These are phyloP conservation scores for Pseudanteris insignis DNA, from an alignment of 2,888 invertebrate species.

Conservation along the genomic window DNA sequence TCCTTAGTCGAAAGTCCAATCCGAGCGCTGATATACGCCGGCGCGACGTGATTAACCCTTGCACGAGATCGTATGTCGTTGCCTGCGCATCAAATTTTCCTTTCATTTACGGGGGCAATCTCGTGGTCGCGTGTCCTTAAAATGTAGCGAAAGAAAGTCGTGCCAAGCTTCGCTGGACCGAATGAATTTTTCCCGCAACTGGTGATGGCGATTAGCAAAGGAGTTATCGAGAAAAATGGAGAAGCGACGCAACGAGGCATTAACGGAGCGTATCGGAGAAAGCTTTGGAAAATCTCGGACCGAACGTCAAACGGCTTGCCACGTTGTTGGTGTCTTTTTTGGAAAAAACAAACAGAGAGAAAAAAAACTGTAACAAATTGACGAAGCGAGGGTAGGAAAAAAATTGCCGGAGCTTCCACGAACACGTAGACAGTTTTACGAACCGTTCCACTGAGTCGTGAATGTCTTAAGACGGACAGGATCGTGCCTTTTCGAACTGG, in stretches of 20 bases:
- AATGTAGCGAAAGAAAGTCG: slow-evolving; percentile 53
- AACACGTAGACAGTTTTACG: slow-evolving; percentile 5
- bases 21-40: slow-evolving; percentile 16
- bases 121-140: slow-evolving; percentile 44
- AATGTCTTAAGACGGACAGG: slow-evolving; percentile 9
- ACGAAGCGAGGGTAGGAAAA: slow-evolving; percentile 14
- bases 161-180: slow-evolving; percentile 46
- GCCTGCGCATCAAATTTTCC: slow-evolving; percentile 34
- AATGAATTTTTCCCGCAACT: slow-evolving; percentile 47
- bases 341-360: slow-evolving; percentile 13
- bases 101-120: slow-evolving; percentile 45
- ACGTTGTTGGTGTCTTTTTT: slow-evolving; percentile 19
- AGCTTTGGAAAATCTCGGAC: slow-evolving; percentile 58
- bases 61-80: slow-evolving; percentile 19
- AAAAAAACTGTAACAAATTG: slow-evolving; percentile 7
- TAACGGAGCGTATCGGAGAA: slow-evolving; percentile 65
- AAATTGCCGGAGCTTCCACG: slow-evolving; percentile 10
- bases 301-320: slow-evolving; percentile 36
- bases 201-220: slow-evolving; percentile 44
- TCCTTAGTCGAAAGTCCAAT: not conserved
- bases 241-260: slow-evolving; percentile 56
- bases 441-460: slow-evolving; percentile 9
- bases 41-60: slow-evolving; percentile 27
- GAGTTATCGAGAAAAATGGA: slow-evolving; percentile 46
- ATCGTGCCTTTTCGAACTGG: slow-evolving; percentile 19